These are phyloP conservation scores for Malurus splendens DNA, from an alignment of 2,797 vertebrate species.

Conservation along the genomic window DNA sequence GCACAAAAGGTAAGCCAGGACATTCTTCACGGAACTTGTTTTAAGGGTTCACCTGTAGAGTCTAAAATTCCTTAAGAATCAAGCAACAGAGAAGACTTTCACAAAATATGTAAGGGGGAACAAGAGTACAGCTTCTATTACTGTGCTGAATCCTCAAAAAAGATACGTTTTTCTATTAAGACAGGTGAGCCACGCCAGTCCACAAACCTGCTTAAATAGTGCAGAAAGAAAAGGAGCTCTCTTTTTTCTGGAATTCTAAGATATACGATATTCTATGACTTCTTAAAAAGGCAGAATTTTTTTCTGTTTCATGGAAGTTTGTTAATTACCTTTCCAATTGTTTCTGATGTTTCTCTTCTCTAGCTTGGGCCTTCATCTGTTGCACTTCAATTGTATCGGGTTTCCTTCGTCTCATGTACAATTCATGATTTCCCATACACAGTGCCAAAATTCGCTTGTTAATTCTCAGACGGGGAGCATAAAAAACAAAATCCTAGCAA, in stretches of 20 bases:
- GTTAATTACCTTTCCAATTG: conserved; percentile 89
- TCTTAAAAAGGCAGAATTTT: not conserved
- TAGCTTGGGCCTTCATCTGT: conserved; percentile 97
- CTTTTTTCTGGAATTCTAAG: not conserved
- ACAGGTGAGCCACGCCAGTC: not conserved
- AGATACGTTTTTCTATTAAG: not conserved
- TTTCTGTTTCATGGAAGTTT: not conserved
- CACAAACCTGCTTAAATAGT: not conserved
- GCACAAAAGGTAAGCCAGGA: not conserved
- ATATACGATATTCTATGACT: not conserved
- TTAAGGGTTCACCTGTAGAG: not conserved
- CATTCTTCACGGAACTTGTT: not conserved
- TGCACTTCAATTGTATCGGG: conserved; percentile 98
- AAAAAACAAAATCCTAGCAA: conserved; percentile 94
- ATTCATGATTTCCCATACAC: conserved; percentile 97
- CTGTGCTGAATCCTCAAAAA: not conserved
- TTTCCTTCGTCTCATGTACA: conserved; percentile 96
- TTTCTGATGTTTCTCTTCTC: conserved; percentile 97
- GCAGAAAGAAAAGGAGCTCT: not conserved
- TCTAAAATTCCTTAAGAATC: not conserved
- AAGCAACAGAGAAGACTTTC: not conserved
- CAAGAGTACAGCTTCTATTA: not conserved
- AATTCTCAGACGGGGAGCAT: conserved; percentile 93
- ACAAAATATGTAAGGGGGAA: not conserved
- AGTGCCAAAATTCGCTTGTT: conserved; percentile 95